Base-by-base conservation (phyloP, 2,888 invertebrate genomes). In the Trichopria drosophilae region DNA sequence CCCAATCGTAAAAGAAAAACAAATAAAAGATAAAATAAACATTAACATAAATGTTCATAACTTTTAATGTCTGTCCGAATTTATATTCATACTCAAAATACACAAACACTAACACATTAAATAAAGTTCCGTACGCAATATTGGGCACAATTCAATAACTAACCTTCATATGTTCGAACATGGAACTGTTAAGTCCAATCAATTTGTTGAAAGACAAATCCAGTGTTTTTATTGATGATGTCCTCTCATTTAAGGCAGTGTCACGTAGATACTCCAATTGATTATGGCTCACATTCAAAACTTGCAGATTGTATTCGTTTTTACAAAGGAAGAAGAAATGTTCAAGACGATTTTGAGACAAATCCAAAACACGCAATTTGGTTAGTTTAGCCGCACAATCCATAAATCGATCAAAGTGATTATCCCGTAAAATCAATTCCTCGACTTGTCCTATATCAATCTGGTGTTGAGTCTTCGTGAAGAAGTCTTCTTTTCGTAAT, bases 201-300 rank as follows among this genome's bases (percentile, higher is more conserved):
- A 75, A 57, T 56, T 60, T 61, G 32, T 75, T 75, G 50, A 51
- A 69, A 1, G 75, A 75, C 0, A 75, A 58, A 54, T 75, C 75
- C 28, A 75, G 53, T 22, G 66, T 54, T 54, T 66, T 66, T 3
- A 75, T 59, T 34, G 71, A 72, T 2, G 67, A 56, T 19, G 71
- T 61, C 49, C 68, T 62, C n/a, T 67, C 55, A 51, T 66, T 73
- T 1, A 75, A 34, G n/a, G 73, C 69, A 39, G 64, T 64, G 28
- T 74, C 70, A 31, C 72, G 88, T 55, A 94, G 88, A 51, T 83
- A 87, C 71, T 90, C 89, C 46, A 94, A 78, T 68, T 84, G 82
- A 72, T 94, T 94, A 73, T 90, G 85, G 62, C 91, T 88, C 60
- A 94, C 80, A 71, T 93, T 91, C 37, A 94, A 79, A 61, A 89